Evolutionary conservation across 37 sponge, comb jelly and placozoan species (phyloP), one percentile per base, ranked within the genome.

Genomic region (Crambe crambe): DNA sequence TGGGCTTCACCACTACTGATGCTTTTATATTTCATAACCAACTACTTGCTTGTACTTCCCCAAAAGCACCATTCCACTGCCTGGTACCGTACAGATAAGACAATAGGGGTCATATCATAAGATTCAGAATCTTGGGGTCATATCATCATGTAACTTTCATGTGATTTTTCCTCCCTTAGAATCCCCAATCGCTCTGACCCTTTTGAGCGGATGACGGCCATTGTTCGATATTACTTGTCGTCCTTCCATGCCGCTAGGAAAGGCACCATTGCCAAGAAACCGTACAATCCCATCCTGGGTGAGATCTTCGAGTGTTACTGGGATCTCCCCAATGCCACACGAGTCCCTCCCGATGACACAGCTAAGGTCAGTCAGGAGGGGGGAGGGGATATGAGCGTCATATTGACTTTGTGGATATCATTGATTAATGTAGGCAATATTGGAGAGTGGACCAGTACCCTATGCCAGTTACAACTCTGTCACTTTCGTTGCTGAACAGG

Each of bases 251-350:
- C 97, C 3, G 99, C 95, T 30, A 79, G 99, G 68, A 87, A 88
- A 78, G 93, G 96, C 27, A 73, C 90, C 27, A 80, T 98, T 3
- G 93, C 97, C 12, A 98, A 98, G 91, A 98, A 98, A 56, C 99
- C 99, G 1, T 98, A 98, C 70, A 98, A 98, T 68, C 99, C 99
- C 21, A 86, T 98, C 26, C 86, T 98, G 21, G 99, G 99, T 1
- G 99, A 98, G 95, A 83, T 70, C 0, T 98, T 98, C 76, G 70
- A 75, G 18, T 98, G 99, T 58, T 96, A 92, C 81, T 98, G 93
- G 91, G 95, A 98, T 43, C 85, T 98, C 47, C 89, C 88, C 34
- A 77, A 68, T 37, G 73, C 74, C 43, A 76, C 72, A 23, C 77
- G 77, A 78, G 63, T 72, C 26, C 82, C 80, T 37, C 63, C 76